Base-by-base conservation (phyloP, 2,797 vertebrate genomes). In the Dromococcyx pavoninus region DNA sequence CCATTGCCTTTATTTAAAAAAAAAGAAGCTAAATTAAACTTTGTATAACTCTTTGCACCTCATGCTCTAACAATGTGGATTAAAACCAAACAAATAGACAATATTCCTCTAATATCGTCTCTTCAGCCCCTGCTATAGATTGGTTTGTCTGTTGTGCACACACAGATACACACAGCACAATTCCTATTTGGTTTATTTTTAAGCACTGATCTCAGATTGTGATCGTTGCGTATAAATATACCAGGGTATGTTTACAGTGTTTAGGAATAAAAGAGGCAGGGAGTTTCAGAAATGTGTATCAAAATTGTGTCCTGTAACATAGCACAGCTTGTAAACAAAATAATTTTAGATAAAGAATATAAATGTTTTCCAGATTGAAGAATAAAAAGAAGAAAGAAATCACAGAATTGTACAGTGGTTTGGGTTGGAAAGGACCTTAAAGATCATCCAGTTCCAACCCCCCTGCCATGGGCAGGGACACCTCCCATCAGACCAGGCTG, bases 141-240 rank as follows among this genome's bases (percentile, higher is more conserved):
- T 6, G 23, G 16, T 46, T 2, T 5, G 27, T n/a, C 35, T 86
- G 54, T 7, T 80, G 37, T 39, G 14, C 46, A 24, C 48, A 27
- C 48, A 25, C 21, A 48, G 53, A 17, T 48, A 51, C 46, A 25
- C 24, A 16, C 39, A 2, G 24, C 50, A 46, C 50, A 30, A 8
- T 70, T 91, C 44, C 39, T 50, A 0, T 41, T 60, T 58, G 81
- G 67, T 89, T 85, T 95, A 89, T 95, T 96, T 96, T 94, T 92
- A 90, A 92, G 30, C 51, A 37, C 44, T 57, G 56, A 66, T 70
- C 41, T 95, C 67, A 28, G 53, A 17, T 86, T 91, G 69, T 73
- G 84, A 1, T 51, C 9, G 0, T 10, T 58, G 39, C 35, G 21
- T 80, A 73, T 87, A 92, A 95, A 91, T 66, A 79, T 9, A 77